Evolutionary conservation across 2,797 vertebrate species (phyloP).

Genomic region (Microchirus variegatus): DNA sequence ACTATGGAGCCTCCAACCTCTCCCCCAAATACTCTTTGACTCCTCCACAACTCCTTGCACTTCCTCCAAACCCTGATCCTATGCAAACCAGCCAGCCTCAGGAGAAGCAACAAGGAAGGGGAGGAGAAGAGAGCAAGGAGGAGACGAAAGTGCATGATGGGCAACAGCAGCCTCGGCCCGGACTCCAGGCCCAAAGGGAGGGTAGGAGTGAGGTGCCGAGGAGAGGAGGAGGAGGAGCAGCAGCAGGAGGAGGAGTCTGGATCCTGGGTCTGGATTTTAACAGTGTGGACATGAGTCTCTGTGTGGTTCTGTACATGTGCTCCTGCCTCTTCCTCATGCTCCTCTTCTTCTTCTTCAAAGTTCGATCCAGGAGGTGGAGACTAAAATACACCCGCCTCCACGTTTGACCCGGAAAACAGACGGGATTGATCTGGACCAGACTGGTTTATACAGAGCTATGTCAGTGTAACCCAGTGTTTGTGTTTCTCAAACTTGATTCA

Average conservation of each 20-base stretch:
- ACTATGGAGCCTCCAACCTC: slow-evolving; percentile 85
- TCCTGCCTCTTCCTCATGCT: slow-evolving; percentile 92
- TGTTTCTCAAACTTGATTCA: not conserved
- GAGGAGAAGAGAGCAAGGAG: slow-evolving; percentile 21
- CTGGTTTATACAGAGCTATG: not conserved
- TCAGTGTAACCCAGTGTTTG: not conserved
- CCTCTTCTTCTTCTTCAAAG: slow-evolving; percentile 93
- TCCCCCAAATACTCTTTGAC: slow-evolving; percentile 70
- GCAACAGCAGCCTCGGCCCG: not conserved
- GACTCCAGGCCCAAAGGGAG: not conserved
- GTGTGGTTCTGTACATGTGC: slow-evolving; percentile 88
- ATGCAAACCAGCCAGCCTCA: not conserved
- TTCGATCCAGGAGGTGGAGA: slow-evolving; percentile 89
- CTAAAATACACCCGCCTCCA: slow-evolving; percentile 74
- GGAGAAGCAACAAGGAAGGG: slow-evolving; percentile 13
- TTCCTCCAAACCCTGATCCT: slow-evolving; percentile 3
- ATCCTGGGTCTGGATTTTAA: slow-evolving; percentile 91
- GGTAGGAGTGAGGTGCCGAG: slow-evolving; percentile 12
- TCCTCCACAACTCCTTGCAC: slow-evolving; percentile 11
- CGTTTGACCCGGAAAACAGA: slow-evolving; percentile 60
- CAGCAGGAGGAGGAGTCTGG: slow-evolving; percentile 53
- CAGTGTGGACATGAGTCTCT: slow-evolving; percentile 95
- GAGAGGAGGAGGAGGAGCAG: slow-evolving; percentile 8
- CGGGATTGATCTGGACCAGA: fast-evolving
- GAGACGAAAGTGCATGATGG: not conserved